A percentile compares a stretch with the other conserved stretches of the same genome.
Evolutionary conservation across 2,797 vertebrate genomes (phyloP).

Genomic region (Macropus fuliginosus): DNA sequence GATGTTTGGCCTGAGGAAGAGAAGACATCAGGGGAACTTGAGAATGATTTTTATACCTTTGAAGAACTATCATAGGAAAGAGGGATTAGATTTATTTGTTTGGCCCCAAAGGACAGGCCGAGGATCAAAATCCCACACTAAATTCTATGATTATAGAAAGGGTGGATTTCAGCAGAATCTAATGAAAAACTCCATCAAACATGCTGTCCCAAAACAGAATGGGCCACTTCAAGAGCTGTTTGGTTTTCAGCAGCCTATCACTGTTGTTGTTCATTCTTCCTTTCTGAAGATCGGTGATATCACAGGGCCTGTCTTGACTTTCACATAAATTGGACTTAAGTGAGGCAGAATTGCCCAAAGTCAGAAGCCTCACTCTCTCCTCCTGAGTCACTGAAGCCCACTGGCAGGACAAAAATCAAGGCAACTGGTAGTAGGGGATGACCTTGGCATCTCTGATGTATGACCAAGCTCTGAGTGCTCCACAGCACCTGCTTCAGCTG

Average conservation of each 20-base stretch:
- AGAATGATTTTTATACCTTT: not conserved
- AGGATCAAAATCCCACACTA: not conserved
- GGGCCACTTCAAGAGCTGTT: not conserved
- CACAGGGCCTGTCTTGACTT: too few species aligned
- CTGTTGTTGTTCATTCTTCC: not conserved
- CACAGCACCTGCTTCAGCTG: not conserved
- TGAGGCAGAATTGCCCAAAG: not conserved
- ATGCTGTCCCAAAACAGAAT: not conserved
- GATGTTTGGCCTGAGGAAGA: not conserved
- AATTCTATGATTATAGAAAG: not conserved
- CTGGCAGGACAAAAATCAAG: not conserved
- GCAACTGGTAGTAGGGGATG: not conserved
- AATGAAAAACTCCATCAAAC: not conserved
- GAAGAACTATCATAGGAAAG: not conserved
- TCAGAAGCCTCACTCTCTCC: not conserved
- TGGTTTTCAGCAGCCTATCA: not conserved
- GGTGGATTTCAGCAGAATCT: not conserved
- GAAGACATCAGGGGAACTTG: not conserved
- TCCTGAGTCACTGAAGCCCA: not conserved
- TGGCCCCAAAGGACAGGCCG: not conserved
- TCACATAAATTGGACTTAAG: not conserved
- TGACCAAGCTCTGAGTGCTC: not conserved
- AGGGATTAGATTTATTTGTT: not conserved
- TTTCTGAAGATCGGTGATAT: not conserved
- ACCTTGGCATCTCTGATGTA: not conserved